These are phyloP conservation scores for Dolichoris vasculosae DNA, from an alignment of 1,140 invertebrate species.

Conservation along the genomic window DNA sequence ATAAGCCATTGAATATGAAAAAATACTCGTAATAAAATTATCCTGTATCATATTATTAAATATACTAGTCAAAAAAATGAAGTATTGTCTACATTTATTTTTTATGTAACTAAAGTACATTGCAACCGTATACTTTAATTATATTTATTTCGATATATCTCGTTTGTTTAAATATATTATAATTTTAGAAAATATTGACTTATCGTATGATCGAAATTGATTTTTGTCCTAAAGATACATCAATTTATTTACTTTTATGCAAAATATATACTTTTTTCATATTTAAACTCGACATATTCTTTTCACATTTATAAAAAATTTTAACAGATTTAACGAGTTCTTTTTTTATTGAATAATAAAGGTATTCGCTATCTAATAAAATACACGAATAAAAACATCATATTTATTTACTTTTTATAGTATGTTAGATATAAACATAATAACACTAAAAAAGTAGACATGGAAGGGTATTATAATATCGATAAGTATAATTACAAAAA, in stretches of 20 bases:
- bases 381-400: constrained; percentile 22
- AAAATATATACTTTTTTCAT: too few relatives aligned
- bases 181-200: too few relatives aligned
- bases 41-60: constrained; percentile 66
- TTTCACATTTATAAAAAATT: too few relatives aligned
- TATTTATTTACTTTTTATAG: constrained; percentile 40
- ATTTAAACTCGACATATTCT: too few relatives aligned
- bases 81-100: constrained; percentile 9
- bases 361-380: neutral
- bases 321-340: neutral
- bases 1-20: constrained; percentile 54
- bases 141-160: too few relatives aligned
- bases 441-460: constrained; percentile 39
- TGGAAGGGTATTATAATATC: constrained; percentile 24
- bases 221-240: too few relatives aligned
- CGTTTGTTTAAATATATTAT: neutral
- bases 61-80: constrained; percentile 65
- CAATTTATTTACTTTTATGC: too few relatives aligned
- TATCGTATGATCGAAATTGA: too few relatives aligned
- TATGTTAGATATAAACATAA: constrained; percentile 33
- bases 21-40: constrained; percentile 61
- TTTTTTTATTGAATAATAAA: neutral
- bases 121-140: too few relatives aligned
- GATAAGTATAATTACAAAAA: constrained; percentile 40
- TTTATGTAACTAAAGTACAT: neutral